phyloP scores from a whole-genome alignment of 2,113 vertebrate species.

The Malurus melanocephalus region DNA sequence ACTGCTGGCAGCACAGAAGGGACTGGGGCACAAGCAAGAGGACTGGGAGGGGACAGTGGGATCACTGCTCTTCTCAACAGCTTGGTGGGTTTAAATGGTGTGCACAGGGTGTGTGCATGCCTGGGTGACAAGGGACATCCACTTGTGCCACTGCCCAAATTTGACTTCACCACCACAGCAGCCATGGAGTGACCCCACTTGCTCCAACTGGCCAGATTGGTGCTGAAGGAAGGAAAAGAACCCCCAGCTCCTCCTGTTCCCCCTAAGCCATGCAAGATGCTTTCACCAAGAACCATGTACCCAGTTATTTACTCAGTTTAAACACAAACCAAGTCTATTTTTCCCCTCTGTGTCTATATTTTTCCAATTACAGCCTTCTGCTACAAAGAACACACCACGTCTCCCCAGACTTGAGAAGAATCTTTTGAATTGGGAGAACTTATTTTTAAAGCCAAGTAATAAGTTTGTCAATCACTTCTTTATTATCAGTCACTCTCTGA shows the following conservation, averaged over 20 bases:
- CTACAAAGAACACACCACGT: neutral
- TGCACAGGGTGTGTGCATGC: neutral
- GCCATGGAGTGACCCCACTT: rapidly evolving
- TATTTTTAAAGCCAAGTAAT: conserved; percentile 61
- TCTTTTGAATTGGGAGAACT: conserved; percentile 40
- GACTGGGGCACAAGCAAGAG: neutral
- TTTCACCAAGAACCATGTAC: neutral
- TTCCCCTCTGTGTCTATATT: neutral
- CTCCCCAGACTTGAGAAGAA: conserved; percentile 21
- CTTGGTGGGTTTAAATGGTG: neutral
- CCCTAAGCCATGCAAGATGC: neutral
- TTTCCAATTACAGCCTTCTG: conserved; percentile 26
- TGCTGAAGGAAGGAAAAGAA: neutral
- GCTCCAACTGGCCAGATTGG: neutral
- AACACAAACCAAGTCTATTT: neutral
- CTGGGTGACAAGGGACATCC: neutral
- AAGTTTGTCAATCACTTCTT: conserved; percentile 70
- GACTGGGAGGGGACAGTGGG: neutral
- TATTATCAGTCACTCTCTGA: conserved; percentile 69
- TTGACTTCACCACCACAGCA: neutral
- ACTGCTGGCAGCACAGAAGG: neutral
- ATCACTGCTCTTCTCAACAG: neutral
- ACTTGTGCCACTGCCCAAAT: rapidly evolving
- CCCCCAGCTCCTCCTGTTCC: neutral
- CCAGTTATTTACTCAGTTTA: neutral